Evolutionary conservation across 2,888 invertebrate species (phyloP), one percentile per base, ranked within the genome.

Genomic region (Dryocosmus kuriphilus): DNA sequence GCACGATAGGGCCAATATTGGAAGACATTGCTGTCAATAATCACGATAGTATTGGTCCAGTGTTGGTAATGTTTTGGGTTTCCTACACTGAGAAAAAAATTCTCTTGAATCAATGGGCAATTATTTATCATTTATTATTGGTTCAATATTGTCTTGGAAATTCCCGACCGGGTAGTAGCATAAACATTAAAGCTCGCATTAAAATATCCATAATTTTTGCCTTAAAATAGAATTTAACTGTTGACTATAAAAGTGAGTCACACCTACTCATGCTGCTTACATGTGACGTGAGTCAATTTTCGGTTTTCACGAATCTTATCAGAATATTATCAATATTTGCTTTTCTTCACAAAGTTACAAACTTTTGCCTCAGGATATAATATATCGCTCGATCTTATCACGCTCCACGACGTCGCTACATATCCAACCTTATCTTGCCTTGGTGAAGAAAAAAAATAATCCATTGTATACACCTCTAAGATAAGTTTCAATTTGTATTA

Each of bases 261-360:
- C 5, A 38, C 16, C n/a, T 5, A 19, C n/a, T 6, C 19, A n/a
- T 8, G n/a, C 46, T 6, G n/a, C 46, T n/a, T 19, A 46, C 24
- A 14, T 57, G 51, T 55, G 24, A 38, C 14, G 24, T 65, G 35
- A 65, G 16, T 38, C 35, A 65, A 22, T 38, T 22, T 38, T 38
- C 65, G 38, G 24, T 22, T 38, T 35, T 65, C 65, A 38, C 22
- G 7, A 65, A 38, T 65, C 65, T 65, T 65, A 65, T 65, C 65
- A 32, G 35, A 57, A 11, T n/a, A n/a, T 11, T 11, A 62, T 62
- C 27, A 32, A 35, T 65, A 38, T 65, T 65, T 65, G 24, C 24
- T 65, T 38, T 41, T 65, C 38, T 38, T 38, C 7, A 19, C 65
- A 35, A 27, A 14, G 16, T 38, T 38, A 38, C n/a, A n/a, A 65